A percentile compares a stretch with the other conserved stretches of the same genome.
Conservation (phyloP, 2,113 vertebrate species). For the Girardinichthys multiradiatus region DNA sequence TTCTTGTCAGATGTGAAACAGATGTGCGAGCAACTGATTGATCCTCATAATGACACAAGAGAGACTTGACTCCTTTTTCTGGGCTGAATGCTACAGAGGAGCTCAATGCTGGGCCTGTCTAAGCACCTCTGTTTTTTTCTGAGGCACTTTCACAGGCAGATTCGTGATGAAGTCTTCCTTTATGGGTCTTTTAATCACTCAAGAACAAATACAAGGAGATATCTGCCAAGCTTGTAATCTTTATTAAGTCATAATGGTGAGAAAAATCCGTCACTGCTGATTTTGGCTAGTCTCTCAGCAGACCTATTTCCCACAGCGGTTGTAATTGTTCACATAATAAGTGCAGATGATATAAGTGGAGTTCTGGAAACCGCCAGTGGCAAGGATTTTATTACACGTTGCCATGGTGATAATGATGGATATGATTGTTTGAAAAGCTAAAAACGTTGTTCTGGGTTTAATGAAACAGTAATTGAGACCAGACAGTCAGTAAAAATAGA, state of each 20-base stretch:
- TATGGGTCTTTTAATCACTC: constrained; percentile 9
- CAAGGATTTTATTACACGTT: constrained; percentile 41
- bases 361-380: constrained; percentile 27
- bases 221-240: constrained; percentile 43
- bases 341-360: constrained; percentile 36
- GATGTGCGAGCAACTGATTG: constrained; percentile 14
- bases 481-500: not conserved
- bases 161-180: not conserved
- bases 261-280: constrained; percentile 39
- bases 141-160: too few species aligned
- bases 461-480: constrained; percentile 1
- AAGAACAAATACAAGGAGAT: constrained; percentile 24
- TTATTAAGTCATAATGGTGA: constrained; percentile 43
- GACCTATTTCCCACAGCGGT: constrained; percentile 47
- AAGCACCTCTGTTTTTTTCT: too few species aligned
- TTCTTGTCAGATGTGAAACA: not conserved
- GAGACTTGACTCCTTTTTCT: constrained; percentile 14
- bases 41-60: constrained; percentile 26
- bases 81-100: constrained; percentile 1
- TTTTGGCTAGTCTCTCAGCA: constrained; percentile 44
- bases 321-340: constrained; percentile 56
- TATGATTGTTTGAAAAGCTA: constrained; percentile 32
- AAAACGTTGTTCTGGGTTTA: constrained; percentile 19
- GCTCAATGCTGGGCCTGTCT: not conserved
- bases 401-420: constrained; percentile 30